Conservation (phyloP, 2,797 vertebrate species). For the Iguana delicatissima region DNA sequence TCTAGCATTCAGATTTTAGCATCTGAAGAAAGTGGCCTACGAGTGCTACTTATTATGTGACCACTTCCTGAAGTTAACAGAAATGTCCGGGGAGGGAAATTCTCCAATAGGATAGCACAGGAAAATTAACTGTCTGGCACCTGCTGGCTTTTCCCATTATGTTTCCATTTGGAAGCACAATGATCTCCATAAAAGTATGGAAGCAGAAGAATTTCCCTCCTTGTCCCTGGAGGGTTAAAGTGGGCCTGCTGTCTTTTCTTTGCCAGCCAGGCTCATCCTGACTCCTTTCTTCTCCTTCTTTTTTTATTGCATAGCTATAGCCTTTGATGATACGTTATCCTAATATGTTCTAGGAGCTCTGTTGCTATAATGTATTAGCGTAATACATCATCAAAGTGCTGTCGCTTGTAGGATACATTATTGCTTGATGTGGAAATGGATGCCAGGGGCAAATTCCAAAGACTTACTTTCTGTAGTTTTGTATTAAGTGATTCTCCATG, state of each 20-base stretch:
- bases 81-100: not conserved
- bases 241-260: not conserved
- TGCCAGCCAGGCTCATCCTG: not conserved
- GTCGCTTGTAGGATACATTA: conserved; percentile 23
- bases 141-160: not conserved
- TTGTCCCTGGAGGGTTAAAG: conserved; percentile 12
- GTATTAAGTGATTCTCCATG: conserved; percentile 30
- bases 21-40: not conserved
- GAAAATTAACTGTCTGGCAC: conserved; percentile 11
- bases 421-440: conserved; percentile 23
- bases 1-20: not conserved
- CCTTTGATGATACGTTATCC: conserved; percentile 6
- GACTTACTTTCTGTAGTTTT: conserved; percentile 41
- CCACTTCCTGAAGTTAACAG: not conserved
- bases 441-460: conserved; percentile 36
- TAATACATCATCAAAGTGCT: conserved; percentile 28
- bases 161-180: conserved; percentile 18
- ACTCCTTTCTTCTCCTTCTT: not conserved
- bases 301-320: not conserved
- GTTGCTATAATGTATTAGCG: conserved; percentile 21
- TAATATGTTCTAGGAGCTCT: conserved; percentile 28
- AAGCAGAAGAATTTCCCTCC: accelerated
- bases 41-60: not conserved
- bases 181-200: not conserved
- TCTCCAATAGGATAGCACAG: not conserved